Base-by-base conservation (phyloP, 2,113 vertebrate species). In the Elgaria multicarinata region DNA sequence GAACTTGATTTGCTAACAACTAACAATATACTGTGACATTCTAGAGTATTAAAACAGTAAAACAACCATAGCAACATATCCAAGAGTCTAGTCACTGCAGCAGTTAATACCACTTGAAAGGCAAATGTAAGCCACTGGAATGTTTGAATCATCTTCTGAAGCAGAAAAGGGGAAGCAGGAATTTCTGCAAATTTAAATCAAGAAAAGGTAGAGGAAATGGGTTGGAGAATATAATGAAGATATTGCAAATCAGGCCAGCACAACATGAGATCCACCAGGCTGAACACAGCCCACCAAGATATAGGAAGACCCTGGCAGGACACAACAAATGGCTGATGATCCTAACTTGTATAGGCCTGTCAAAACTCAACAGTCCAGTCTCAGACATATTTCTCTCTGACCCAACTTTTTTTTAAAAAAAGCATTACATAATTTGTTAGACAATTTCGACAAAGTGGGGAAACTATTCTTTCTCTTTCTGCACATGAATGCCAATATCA, bases 321-420 rank as follows among this genome's bases (percentile, higher is more conserved):
- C 50, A 80, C 77, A n/a, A 18, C 31, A 16, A 5, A 83, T 31
- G 20, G 24, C 36, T 83, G 36, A 28, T 31, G 39, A 28, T 53
- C 28, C 33, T 50, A 78, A 46, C 44, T 44, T 46, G 26, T 31
- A 78, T 24, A 50, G 62, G 2, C 36, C 50, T 18, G 24, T 31
- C 24, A 31, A 83, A 20, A 42, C 62, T 44, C 42, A 44, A 4
- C 26, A 66, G 39, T 64, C 33, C 28, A 83, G 12, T 86, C 86
- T 89, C 69, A 46, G 53, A 94, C 91, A 95, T 91, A 6, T 83
- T 13, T 44, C 33, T 28, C 12, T 28, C 39, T 28, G 44, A 12
- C 91, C 72, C 55, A 91, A 86, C 72, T 94, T 78, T 87, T 69
- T 87, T 90, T 90, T n/a, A n/a, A n/a, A n/a, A 76, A 62, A 67